Base-by-base conservation (phyloP, 2,113 vertebrate genomes). In the Zapus hudsonius region DNA sequence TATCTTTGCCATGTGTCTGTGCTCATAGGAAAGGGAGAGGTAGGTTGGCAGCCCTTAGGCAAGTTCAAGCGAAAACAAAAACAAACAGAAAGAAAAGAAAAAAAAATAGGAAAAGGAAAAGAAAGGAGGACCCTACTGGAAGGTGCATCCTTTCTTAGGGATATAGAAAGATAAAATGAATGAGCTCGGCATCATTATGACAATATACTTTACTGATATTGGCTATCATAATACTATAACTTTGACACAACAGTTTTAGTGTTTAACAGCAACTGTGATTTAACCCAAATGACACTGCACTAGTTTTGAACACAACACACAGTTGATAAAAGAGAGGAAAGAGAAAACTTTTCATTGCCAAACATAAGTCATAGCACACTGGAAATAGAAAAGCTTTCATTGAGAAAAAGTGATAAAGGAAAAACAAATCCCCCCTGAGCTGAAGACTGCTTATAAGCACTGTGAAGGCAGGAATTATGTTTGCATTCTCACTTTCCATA, bases 261-360 rank as follows among this genome's bases (percentile, higher is more conserved):
- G 40, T 81, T 17, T 75, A 67, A 87, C 83, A 61, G 23, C 61
- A 84, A 80, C 80, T 59, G 10, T 84, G 40, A 76, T 92, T 95
- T 80, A 93, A 91, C n/a, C 75, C 61, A 79, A 86, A 36, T 81
- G 76, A 63, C 40, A 90, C 31, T 76, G 29, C 0, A 84, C 15
- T 86, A 63, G 20, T 61, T 95, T 90, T 89, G 83, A 95, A 92
- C 83, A 93, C 88, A 93, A 29, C 10, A 94, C 87, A 90, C 33
- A 52, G 19, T 79, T 90, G 75, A 91, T 33, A 76, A 94, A 93
- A 90, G 84, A 86, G 55, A 91, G 17, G 87, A 84, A 55, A 89
- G 38, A 75, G 79, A 91, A 84, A 90, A 55, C 20, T 59, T 70
- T 75, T 83, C 87, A 31, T 87, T 90, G 59, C 59, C 7, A 13